Conservation (phyloP, 2,113 vertebrate species). For the Catagonus wagneri region DNA sequence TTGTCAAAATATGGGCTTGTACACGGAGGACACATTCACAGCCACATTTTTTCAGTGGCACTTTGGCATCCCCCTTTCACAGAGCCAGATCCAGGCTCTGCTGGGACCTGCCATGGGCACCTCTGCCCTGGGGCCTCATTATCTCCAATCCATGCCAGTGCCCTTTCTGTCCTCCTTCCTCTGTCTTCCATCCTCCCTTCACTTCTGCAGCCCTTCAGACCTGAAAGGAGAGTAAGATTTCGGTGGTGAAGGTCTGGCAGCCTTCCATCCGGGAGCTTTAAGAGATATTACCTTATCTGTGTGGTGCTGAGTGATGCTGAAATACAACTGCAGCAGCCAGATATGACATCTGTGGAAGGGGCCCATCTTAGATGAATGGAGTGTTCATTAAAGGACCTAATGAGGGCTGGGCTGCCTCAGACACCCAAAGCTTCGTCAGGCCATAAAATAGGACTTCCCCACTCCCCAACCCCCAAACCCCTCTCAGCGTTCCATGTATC, state of each 20-base stretch:
- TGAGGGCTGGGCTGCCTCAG: background rate
- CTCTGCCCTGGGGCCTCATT: background rate
- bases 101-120: background rate
- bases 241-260: background rate
- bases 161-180: slow-evolving; percentile 24
- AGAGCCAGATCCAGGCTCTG: background rate
- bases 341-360: background rate
- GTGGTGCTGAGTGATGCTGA: slow-evolving; percentile 23
- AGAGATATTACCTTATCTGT: slow-evolving; percentile 58
- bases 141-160: background rate
- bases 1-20: background rate
- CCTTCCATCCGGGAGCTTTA: background rate
- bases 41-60: background rate
- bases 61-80: background rate
- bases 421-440: background rate
- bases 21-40: background rate
- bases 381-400: background rate
- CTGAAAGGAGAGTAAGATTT: slow-evolving; percentile 18
- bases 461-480: background rate
- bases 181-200: background rate
- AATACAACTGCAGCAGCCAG: background rate
- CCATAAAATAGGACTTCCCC: background rate
- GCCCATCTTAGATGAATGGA: background rate
- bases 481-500: accelerated
- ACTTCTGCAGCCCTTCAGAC: background rate